phyloP scores from a whole-genome alignment of 1,140 invertebrate genomes.

The Philaenus spumarius region DNA sequence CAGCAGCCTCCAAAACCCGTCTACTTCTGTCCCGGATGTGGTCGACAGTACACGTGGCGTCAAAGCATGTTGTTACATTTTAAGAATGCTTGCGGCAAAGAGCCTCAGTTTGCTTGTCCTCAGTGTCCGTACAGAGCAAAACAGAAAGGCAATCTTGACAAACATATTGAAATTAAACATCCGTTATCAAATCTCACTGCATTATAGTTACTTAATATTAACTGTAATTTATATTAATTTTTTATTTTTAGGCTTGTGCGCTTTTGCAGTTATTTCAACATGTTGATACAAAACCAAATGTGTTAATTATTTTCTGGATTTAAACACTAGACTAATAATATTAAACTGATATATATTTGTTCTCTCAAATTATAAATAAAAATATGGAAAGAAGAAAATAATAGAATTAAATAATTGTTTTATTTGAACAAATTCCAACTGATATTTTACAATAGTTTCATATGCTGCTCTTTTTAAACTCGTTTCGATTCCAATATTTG shows the following conservation, averaged over 20 bases:
- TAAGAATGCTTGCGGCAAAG: conserved; percentile 39
- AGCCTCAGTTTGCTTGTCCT: conserved; percentile 42
- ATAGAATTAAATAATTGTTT: too few species aligned
- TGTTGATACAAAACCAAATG: too few species aligned
- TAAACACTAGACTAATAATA: too few species aligned
- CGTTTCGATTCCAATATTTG: too few species aligned
- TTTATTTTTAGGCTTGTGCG: not conserved
- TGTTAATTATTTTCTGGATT: too few species aligned
- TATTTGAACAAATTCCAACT: too few species aligned
- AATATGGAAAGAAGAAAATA: too few species aligned
- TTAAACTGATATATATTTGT: too few species aligned
- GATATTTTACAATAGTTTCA: too few species aligned
- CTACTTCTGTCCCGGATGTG: conserved; percentile 36
- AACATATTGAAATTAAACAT: conserved; percentile 35
- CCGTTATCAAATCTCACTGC: not conserved
- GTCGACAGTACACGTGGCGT: conserved; percentile 41
- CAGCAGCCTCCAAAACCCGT: not conserved
- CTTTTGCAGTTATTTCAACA: too few species aligned
- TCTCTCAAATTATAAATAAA: too few species aligned
- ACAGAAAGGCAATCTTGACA: conserved; percentile 42
- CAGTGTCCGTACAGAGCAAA: conserved; percentile 39
- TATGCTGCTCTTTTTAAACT: too few species aligned
- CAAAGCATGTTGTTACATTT: conserved; percentile 32
- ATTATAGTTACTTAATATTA: not conserved
- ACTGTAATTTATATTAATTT: not conserved